phyloP scores from a whole-genome alignment of 2,797 vertebrate genomes.

The Xerus rutilus region DNA sequence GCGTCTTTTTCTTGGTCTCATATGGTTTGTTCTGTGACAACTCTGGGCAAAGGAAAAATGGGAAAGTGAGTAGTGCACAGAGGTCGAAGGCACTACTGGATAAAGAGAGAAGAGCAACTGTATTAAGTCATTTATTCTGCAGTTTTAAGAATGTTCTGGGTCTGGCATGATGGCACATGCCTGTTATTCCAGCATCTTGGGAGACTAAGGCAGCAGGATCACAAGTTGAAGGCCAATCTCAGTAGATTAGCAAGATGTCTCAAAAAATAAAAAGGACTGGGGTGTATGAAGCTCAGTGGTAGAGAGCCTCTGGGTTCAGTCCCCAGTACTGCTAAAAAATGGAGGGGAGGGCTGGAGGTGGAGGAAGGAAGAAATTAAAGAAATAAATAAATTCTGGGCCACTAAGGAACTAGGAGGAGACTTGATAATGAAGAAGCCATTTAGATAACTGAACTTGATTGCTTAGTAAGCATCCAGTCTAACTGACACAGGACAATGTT shows the following conservation, averaged over 20 bases:
- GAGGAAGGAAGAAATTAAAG: no score
- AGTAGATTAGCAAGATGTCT: neutral
- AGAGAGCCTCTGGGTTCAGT: neutral
- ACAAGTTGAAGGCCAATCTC: neutral
- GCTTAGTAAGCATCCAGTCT: neutral
- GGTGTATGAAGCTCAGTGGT: neutral
- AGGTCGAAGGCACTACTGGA: neutral
- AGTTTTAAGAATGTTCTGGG: neutral
- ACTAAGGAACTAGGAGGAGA: neutral
- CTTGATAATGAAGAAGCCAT: neutral
- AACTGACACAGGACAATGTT: neutral
- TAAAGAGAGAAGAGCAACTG: neutral
- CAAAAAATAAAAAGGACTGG: neutral
- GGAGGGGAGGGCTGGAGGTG: no score
- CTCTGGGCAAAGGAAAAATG: neutral
- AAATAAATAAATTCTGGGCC: neutral
- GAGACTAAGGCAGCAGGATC: neutral
- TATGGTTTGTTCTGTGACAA: neutral
- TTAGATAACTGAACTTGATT: conserved; percentile 10
- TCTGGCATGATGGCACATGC: neutral
- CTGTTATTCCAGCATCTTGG: neutral
- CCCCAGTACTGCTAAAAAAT: no score
- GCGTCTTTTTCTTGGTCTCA: neutral
- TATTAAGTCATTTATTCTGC: neutral
- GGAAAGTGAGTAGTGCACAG: neutral